A percentile compares a stretch with the other conserved stretches of the same genome.
These are phyloP conservation scores for Zaprionus taronus DNA, from an alignment of 1,140 invertebrate species.

Conservation along the genomic window DNA sequence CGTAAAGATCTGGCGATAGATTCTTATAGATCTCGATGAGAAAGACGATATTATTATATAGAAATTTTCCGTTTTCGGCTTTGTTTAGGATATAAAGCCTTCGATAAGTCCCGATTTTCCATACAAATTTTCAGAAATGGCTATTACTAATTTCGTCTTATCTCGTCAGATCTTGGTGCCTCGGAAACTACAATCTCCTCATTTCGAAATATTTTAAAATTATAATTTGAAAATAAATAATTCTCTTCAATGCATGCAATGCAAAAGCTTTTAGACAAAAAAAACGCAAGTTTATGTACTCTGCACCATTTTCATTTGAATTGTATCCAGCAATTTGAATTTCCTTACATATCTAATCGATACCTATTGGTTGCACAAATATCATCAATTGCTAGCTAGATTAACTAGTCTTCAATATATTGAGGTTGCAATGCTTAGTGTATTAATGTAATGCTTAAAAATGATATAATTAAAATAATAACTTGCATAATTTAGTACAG, in stretches of 20 bases:
- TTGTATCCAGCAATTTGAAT: constrained; percentile 3
- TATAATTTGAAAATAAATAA: too few relatives aligned
- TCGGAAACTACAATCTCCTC: too few relatives aligned
- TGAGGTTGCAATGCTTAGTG: not conserved
- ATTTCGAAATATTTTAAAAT: too few relatives aligned
- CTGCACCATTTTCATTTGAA: constrained; percentile 17
- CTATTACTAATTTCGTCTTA: too few relatives aligned
- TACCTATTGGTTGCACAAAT: constrained; percentile 13
- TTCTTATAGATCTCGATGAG: too few relatives aligned
- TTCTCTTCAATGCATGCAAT: not conserved
- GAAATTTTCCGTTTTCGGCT: too few relatives aligned
- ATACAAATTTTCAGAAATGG: too few relatives aligned
- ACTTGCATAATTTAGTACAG: not conserved
- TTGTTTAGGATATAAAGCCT: too few relatives aligned
- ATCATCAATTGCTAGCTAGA: constrained; percentile 10
- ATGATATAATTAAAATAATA: not conserved
- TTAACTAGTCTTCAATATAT: not conserved
- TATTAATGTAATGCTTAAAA: constrained; percentile 5
- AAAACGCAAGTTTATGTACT: constrained; percentile 4
- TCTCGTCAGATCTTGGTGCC: too few relatives aligned
- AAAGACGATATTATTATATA: too few relatives aligned
- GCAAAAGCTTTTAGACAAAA: not conserved
- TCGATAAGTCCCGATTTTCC: too few relatives aligned
- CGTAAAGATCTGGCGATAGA: too few relatives aligned
- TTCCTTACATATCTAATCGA: constrained; percentile 1